phyloP scores from a whole-genome alignment of 2,797 vertebrate genomes.

The Epinephelus malabaricus region DNA sequence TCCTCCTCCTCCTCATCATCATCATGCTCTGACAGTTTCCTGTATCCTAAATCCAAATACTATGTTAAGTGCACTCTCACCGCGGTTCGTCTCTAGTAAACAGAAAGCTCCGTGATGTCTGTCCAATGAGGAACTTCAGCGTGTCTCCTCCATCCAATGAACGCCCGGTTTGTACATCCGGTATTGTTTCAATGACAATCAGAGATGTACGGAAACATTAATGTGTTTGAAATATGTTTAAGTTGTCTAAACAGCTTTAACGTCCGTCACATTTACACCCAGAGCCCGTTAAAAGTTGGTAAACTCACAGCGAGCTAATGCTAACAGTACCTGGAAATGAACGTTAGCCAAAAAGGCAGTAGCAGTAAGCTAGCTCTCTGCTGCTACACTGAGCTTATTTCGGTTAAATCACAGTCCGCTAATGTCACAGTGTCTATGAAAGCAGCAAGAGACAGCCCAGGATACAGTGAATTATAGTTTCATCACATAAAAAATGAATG shows the following conservation, averaged over 20 bases:
- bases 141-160: slow-evolving; percentile 84
- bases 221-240: neutral
- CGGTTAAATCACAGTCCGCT: neutral
- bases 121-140: slow-evolving; percentile 83
- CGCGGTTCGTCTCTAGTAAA: slow-evolving; percentile 50
- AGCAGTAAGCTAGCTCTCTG: slow-evolving; percentile 55
- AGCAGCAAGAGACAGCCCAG: rapidly evolving
- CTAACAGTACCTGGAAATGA: neutral
- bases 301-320: slow-evolving; percentile 1
- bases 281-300: neutral
- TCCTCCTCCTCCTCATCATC: too few relatives aligned
- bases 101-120: slow-evolving; percentile 28
- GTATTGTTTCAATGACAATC: slow-evolving; percentile 47
- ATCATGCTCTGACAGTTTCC: neutral
- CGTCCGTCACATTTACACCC: neutral
- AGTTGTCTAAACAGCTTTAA: neutral
- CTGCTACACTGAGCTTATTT: neutral
- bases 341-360: slow-evolving; percentile 28
- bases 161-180: slow-evolving; percentile 56
- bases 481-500: neutral
- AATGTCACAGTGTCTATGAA: rapidly evolving
- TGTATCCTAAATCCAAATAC: too few relatives aligned
- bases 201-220: neutral
- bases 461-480: neutral
- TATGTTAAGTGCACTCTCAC: neutral